A percentile compares a stretch with the other conserved stretches of the same genome.
Evolutionary conservation across 2,888 invertebrate species (phyloP).

Genomic region (Melinaea menophilus): DNA sequence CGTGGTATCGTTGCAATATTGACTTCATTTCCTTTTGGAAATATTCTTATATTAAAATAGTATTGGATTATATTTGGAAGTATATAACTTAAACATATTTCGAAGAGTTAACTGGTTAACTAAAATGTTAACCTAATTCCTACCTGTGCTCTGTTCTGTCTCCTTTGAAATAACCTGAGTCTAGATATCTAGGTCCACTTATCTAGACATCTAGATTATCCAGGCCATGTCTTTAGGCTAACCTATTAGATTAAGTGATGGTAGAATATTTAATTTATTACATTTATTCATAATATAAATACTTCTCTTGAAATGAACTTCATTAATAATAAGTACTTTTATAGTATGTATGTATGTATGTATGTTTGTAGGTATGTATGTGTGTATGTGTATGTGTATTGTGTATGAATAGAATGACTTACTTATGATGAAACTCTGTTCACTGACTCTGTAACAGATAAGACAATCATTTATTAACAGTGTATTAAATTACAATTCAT

Average conservation of each 20-base stretch:
- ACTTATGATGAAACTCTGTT: not conserved
- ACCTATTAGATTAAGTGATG: conserved; percentile 16
- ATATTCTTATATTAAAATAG: too few species aligned
- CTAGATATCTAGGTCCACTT: conserved; percentile 36
- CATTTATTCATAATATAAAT: not conserved
- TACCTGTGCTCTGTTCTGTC: not conserved
- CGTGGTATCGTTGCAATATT: too few species aligned
- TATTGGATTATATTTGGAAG: not conserved
- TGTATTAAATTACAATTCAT: not conserved
- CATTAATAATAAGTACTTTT: too few species aligned
- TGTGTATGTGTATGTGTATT: too few species aligned
- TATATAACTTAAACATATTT: not conserved
- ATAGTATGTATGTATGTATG: too few species aligned
- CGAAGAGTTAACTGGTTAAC: not conserved
- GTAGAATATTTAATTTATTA: not conserved
- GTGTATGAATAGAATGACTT: not conserved
- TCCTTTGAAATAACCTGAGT: conserved; percentile 30
- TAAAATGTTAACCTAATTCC: conserved; percentile 2
- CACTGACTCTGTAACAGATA: conserved; percentile 14
- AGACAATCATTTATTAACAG: not conserved
- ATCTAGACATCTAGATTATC: conserved; percentile 36
- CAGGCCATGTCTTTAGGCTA: conserved; percentile 39
- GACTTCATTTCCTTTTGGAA: too few species aligned
- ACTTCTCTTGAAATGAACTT: not conserved
- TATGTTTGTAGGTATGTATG: too few species aligned